These are phyloP conservation scores for Metellina segmentata DNA, from an alignment of 2,888 invertebrate species.

Conservation along the genomic window DNA sequence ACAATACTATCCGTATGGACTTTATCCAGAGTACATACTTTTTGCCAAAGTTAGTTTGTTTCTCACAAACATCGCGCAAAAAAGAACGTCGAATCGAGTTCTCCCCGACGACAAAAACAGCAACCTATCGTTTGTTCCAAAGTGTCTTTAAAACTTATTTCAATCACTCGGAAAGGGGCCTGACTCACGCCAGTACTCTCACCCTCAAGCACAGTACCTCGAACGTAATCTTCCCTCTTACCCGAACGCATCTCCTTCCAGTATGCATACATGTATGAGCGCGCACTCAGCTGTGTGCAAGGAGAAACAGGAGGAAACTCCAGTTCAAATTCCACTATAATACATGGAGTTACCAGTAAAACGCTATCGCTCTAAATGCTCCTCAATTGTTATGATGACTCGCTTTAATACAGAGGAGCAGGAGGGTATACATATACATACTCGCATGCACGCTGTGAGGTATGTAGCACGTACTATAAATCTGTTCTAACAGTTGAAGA, in stretches of 20 bases:
- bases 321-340: constrained; percentile 25
- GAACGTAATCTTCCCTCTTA: constrained; percentile 24
- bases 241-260: constrained; percentile 8
- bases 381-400: constrained; percentile 65
- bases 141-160: constrained; percentile 1
- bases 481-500: constrained; percentile 54
- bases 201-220: neutral
- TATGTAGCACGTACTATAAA: constrained; percentile 50
- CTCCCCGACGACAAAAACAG: too few relatives aligned
- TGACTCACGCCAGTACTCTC: constrained; percentile 13
- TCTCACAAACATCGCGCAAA: neutral
- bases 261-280: constrained; percentile 40
- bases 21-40: neutral
- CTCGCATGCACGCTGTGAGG: neutral
- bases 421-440: neutral
- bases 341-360: constrained; percentile 61
- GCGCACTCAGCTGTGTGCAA: constrained; percentile 4
- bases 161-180: constrained; percentile 14
- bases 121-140: neutral
- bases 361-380: constrained; percentile 57
- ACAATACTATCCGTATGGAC: neutral
- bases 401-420: constrained; percentile 36
- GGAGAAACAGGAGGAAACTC: neutral
- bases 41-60: neutral
- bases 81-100: neutral